These are phyloP conservation scores for Amniataba percoides DNA, from an alignment of 2,797 vertebrate species.

Conservation along the genomic window DNA sequence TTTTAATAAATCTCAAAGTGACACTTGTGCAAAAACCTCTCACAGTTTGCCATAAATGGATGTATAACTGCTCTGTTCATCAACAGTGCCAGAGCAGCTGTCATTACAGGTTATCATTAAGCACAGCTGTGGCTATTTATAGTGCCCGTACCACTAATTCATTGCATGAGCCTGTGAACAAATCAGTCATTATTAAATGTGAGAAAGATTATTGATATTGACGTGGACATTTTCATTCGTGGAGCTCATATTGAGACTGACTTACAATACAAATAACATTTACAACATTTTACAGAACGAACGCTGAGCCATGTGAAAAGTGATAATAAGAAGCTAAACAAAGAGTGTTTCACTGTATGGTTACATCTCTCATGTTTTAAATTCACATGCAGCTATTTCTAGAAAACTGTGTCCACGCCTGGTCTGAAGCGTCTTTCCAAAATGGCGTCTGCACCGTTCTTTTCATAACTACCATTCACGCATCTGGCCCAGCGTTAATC, in stretches of 20 bases:
- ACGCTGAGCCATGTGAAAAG: too few species aligned
- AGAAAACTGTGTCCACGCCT: not conserved
- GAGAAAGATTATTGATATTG: not conserved
- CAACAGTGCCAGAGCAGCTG: not conserved
- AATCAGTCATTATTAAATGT: not conserved
- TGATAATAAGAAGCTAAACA: not conserved
- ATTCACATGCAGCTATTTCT: not conserved
- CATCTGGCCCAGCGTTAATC: not conserved
- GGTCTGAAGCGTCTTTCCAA: not conserved
- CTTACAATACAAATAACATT: not conserved
- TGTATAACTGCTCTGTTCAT: not conserved
- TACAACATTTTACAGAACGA: too few species aligned
- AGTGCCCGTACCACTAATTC: not conserved
- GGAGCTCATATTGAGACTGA: not conserved
- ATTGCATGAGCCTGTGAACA: not conserved
- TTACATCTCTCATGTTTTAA: not conserved
- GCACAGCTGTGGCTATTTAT: not conserved
- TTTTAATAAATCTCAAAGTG: not conserved
- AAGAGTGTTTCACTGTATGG: not conserved
- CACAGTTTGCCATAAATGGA: not conserved
- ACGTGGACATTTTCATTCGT: not conserved
- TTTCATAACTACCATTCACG: not conserved
- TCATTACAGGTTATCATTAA: not conserved
- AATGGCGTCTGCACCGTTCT: not conserved
- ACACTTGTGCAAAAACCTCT: not conserved